phyloP scores from a whole-genome alignment of 2,888 invertebrate genomes.

The Agrotis segetum region DNA sequence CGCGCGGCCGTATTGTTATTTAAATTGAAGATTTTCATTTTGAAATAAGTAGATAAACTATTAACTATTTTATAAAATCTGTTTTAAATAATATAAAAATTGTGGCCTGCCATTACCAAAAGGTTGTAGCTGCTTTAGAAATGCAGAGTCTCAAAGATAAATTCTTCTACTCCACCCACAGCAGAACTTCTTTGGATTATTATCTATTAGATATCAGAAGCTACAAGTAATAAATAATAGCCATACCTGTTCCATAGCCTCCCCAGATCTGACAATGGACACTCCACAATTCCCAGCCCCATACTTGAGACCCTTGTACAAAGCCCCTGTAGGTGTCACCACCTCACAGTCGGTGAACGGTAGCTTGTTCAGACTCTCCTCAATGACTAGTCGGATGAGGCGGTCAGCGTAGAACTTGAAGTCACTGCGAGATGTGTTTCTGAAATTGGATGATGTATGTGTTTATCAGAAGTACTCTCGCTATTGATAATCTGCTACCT shows the following conservation, averaged over 20 bases:
- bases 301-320: conserved; percentile 98
- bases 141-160: no score
- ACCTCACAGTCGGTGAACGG: conserved; percentile 98
- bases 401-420: conserved; percentile 99
- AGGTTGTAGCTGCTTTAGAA: no score
- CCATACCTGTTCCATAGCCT: conserved; percentile 97
- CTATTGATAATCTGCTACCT: no score
- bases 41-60: no score
- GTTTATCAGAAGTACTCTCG: not conserved
- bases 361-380: conserved; percentile 99
- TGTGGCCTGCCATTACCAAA: no score
- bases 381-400: conserved; percentile 98
- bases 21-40: no score
- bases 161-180: no score
- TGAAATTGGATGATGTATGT: conserved; percentile 81
- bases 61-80: no score
- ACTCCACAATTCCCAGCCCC: conserved; percentile 99
- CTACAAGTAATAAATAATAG: not conserved
- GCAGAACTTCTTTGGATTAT: no score
- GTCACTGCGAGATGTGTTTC: conserved; percentile 97
- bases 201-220: no score
- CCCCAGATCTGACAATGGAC: conserved; percentile 98
- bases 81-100: no score
- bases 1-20: no score
- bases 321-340: conserved; percentile 97